These are phyloP conservation scores for Trichogramma evanescens DNA, from an alignment of 2,888 invertebrate species.

Conservation along the genomic window DNA sequence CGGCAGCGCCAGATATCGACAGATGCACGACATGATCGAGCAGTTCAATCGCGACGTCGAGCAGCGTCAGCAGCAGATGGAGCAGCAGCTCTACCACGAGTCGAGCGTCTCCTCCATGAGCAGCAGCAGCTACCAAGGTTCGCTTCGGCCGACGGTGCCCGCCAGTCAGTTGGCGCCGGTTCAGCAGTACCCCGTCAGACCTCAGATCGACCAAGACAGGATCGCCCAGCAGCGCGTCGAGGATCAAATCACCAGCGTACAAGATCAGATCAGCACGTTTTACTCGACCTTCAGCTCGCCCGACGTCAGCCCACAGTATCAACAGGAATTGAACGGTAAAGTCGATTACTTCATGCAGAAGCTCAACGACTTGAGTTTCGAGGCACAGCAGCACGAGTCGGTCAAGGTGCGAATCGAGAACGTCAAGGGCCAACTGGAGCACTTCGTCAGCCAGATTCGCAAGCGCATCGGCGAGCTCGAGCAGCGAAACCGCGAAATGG, in stretches of 20 bases:
- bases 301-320: background rate
- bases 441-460: background rate
- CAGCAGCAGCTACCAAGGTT: background rate
- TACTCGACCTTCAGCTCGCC: constrained; percentile 5
- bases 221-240: background rate
- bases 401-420: background rate
- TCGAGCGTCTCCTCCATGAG: background rate
- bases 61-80: constrained; percentile 10
- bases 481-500: background rate
- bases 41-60: constrained; percentile 11
- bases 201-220: background rate
- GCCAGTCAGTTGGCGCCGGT: background rate
- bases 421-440: constrained; percentile 6
- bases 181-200: background rate
- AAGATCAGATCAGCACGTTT: constrained; percentile 5
- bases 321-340: constrained; percentile 4
- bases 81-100: background rate
- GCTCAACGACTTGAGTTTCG: background rate
- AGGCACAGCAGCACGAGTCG: constrained; percentile 3
- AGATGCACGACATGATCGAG: constrained; percentile 11
- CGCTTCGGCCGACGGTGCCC: background rate
- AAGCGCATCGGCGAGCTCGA: constrained; percentile 3
- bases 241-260: background rate
- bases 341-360: constrained; percentile 2
- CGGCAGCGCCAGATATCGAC: constrained; percentile 10